A percentile compares a stretch with the other conserved stretches of the same genome.
Evolutionary conservation across 1,140 invertebrate genomes (phyloP).

Genomic region (Ceratitis capitata): DNA sequence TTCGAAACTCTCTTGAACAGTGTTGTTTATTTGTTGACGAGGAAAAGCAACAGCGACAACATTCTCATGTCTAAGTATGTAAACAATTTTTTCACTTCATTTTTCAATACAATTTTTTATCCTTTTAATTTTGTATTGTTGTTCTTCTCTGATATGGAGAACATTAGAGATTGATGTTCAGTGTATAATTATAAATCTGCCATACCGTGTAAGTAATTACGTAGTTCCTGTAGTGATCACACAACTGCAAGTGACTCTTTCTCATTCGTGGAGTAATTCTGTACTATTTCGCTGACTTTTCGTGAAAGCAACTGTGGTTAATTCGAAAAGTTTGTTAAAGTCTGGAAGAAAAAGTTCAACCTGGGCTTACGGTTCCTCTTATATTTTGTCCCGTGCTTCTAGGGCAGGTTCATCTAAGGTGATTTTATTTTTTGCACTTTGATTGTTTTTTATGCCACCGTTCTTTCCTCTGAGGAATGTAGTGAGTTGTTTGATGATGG

Average conservation of each 20-base stretch:
- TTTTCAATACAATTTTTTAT: background rate
- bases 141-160: background rate
- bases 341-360: constrained; percentile 48
- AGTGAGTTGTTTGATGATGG: constrained; percentile 26
- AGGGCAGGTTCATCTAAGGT: constrained; percentile 14
- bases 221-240: background rate
- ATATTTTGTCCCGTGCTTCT: constrained; percentile 32
- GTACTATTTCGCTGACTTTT: background rate
- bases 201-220: background rate
- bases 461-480: constrained; percentile 51
- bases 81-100: background rate
- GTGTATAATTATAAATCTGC: background rate
- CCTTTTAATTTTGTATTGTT: background rate
- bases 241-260: background rate
- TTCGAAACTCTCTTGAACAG: too few relatives aligned
- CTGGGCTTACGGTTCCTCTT: constrained; percentile 45
- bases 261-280: background rate
- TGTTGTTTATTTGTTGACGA: background rate
- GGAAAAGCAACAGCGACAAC: background rate
- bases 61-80: background rate
- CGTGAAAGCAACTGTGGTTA: constrained; percentile 52
- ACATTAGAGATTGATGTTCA: background rate
- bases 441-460: background rate
- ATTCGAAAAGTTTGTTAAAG: constrained; percentile 51
- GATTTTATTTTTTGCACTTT: constrained; percentile 46